These are phyloP conservation scores for Circaetus cinerascens DNA, from an alignment of 2,113 vertebrate genomes.

Conservation along the genomic window DNA sequence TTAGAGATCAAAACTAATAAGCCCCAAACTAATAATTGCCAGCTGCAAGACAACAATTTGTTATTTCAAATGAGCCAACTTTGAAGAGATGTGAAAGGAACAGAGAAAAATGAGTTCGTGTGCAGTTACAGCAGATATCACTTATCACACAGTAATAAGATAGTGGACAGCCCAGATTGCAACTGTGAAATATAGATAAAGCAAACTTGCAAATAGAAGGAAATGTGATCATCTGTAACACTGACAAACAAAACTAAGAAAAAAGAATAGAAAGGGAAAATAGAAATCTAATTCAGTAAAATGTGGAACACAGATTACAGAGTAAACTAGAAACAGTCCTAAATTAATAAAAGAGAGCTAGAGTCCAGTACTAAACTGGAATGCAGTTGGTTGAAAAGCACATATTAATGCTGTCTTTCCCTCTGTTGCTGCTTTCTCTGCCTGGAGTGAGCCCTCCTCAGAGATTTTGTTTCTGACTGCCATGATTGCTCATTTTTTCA, in stretches of 20 bases:
- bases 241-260: neutral
- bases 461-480: slow-evolving; percentile 29
- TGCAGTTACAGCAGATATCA: slow-evolving; percentile 19
- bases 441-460: neutral
- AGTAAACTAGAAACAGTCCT: neutral
- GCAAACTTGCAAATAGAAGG: neutral
- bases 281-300: neutral
- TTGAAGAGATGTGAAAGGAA: slow-evolving; percentile 38
- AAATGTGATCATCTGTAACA: neutral
- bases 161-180: neutral
- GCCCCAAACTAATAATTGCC: slow-evolving; percentile 62
- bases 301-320: neutral
- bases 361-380: slow-evolving; percentile 9
- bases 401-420: neutral
- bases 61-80: slow-evolving; percentile 48
- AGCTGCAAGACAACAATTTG: slow-evolving; percentile 44
- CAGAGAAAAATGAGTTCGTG: slow-evolving; percentile 25
- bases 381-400: neutral
- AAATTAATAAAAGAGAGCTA: slow-evolving; percentile 6
- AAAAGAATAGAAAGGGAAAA: neutral
- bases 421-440: neutral
- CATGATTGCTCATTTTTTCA: slow-evolving; percentile 13
- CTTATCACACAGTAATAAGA: slow-evolving; percentile 8
- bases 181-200: slow-evolving; percentile 11
- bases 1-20: slow-evolving; percentile 70